Conservation (phyloP, 2,797 vertebrate species). For the Takifugu ocellatus region DNA sequence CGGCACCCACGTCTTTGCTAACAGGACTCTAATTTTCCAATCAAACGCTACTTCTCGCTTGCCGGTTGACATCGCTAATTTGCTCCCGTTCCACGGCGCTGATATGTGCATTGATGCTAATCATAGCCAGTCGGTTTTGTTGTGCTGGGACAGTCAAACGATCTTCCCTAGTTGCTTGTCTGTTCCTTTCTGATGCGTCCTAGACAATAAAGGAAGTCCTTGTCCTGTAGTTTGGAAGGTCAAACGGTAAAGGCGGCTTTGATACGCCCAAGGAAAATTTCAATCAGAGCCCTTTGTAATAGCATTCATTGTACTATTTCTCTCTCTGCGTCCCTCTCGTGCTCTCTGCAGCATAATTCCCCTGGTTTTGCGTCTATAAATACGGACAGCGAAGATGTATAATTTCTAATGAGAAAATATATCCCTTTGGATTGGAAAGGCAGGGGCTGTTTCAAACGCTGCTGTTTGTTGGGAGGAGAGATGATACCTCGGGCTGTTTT, state of each 20-base stretch:
- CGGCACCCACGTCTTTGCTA: slow-evolving; percentile 14
- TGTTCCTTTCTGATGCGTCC: slow-evolving; percentile 35
- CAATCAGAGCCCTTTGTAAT: slow-evolving; percentile 76
- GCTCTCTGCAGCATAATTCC: slow-evolving; percentile 70
- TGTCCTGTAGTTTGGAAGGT: slow-evolving; percentile 76
- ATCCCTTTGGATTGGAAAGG: slow-evolving; percentile 80
- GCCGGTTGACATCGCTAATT: slow-evolving; percentile 19
- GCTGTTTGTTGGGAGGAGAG: slow-evolving; percentile 80
- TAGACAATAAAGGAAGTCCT: slow-evolving; percentile 73
- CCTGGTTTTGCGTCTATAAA: slow-evolving; percentile 80
- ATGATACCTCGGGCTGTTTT: slow-evolving; percentile 78
- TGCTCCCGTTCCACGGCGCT: slow-evolving; percentile 11
- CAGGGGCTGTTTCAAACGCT: slow-evolving; percentile 57
- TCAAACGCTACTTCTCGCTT: slow-evolving; percentile 14
- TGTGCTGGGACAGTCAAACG: slow-evolving; percentile 36
- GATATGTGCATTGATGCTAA: slow-evolving; percentile 27
- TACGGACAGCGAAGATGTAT: slow-evolving; percentile 75
- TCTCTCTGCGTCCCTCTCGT: slow-evolving; percentile 23
- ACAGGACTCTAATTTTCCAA: slow-evolving; percentile 27
- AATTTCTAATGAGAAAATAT: slow-evolving; percentile 80
- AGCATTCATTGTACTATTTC: slow-evolving; percentile 75
- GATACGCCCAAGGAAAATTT: slow-evolving; percentile 76
- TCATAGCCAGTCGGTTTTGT: slow-evolving; percentile 25
- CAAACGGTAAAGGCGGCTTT: slow-evolving; percentile 76
- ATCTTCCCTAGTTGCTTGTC: slow-evolving; percentile 33